Evolutionary conservation across 2,797 vertebrate genomes (phyloP).

Genomic region (Pipistrellus pipistrellus): DNA sequence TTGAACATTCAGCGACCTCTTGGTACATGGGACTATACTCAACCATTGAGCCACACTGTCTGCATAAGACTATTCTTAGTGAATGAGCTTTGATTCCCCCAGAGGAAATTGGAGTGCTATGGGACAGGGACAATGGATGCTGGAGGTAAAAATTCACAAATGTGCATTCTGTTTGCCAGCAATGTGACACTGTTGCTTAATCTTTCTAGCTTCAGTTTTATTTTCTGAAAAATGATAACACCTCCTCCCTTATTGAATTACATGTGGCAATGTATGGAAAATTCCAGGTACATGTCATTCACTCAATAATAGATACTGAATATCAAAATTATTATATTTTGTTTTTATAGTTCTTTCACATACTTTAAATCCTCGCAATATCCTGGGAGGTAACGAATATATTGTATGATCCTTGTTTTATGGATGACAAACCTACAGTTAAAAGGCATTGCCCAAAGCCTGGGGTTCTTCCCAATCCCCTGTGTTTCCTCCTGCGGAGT

Average conservation of each 20-base stretch:
- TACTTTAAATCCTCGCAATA: not conserved
- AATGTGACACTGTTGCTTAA: not conserved
- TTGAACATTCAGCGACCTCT: not conserved
- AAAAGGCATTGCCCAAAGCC: not conserved
- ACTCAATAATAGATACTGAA: not conserved
- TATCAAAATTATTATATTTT: not conserved
- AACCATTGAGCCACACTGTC: not conserved
- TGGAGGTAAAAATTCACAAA: not conserved
- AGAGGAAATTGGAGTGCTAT: not conserved
- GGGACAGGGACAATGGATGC: not conserved
- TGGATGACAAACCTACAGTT: not conserved
- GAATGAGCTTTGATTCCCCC: not conserved
- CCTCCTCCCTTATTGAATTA: not conserved
- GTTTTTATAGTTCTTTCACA: not conserved
- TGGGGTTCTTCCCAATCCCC: not conserved
- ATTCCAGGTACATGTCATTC: not conserved
- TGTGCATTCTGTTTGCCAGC: not conserved
- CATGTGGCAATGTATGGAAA: not conserved
- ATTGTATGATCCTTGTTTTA: slow-evolving; percentile 18
- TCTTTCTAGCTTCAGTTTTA: not conserved
- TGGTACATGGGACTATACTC: not conserved
- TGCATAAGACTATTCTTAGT: not conserved
- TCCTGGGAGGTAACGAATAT: not conserved
- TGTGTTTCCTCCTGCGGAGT: not conserved
- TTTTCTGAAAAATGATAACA: slow-evolving; percentile 18